These are phyloP conservation scores for Akabosia matsudoensis DNA, from an alignment of 1,140 invertebrate species.

Conservation along the genomic window DNA sequence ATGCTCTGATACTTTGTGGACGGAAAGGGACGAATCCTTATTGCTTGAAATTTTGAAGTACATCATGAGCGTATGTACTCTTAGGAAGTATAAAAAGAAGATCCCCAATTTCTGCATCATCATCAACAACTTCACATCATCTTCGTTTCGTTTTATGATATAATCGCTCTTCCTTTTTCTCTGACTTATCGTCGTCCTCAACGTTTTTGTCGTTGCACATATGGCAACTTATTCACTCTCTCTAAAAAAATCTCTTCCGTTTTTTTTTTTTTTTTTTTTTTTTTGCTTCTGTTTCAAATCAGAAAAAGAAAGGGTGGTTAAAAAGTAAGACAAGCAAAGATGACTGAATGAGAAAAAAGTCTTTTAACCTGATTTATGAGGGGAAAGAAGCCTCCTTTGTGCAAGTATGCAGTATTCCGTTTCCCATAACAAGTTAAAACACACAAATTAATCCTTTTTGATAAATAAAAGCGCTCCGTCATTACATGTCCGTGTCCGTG, in stretches of 20 bases:
- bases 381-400: neutral
- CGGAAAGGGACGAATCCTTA: neutral
- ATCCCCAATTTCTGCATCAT: constrained; percentile 19
- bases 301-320: neutral
- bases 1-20: neutral
- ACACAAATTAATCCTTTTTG: neutral
- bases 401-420: neutral
- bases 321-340: neutral
- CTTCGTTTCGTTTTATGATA: neutral
- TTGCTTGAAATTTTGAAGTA: no score
- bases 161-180: neutral
- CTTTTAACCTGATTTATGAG: no score
- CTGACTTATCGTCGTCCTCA: neutral
- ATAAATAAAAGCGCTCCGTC: no score
- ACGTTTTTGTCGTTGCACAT: neutral
- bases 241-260: neutral
- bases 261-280: neutral
- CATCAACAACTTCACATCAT: neutral
- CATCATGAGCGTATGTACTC: no score
- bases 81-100: neutral
- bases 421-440: neutral
- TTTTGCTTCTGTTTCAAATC: neutral
- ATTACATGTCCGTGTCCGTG: no score
- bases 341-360: neutral
- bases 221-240: neutral